Conservation (phyloP, 35 echinoderm and acorn worm species). For the Strongylocentrotus purpuratus region DNA sequence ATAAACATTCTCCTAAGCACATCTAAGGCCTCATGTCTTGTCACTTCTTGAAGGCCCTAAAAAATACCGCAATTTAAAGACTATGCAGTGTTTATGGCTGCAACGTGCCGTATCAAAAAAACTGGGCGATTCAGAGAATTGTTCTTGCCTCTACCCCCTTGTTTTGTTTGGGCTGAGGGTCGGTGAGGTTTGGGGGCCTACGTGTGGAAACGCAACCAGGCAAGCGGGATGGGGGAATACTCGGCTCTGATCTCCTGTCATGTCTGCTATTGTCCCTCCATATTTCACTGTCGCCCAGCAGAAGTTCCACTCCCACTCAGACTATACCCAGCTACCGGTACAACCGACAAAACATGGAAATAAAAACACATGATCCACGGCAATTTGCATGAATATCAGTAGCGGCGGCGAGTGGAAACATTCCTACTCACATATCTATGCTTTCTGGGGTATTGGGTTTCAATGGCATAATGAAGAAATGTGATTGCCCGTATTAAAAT, state of each 20-base stretch:
- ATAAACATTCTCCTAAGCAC: not conserved
- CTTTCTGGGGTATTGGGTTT: not conserved
- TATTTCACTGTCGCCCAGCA: slow-evolving; percentile 42
- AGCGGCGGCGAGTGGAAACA: not conserved
- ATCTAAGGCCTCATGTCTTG: not conserved
- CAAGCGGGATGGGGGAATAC: slow-evolving; percentile 22
- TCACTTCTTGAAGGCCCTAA: slow-evolving; percentile 1
- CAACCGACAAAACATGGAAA: not conserved
- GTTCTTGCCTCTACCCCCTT: not conserved
- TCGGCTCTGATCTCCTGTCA: slow-evolving; percentile 12
- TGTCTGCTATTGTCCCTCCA: slow-evolving; percentile 11
- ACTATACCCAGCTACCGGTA: not conserved
- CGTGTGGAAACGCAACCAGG: slow-evolving; percentile 19
- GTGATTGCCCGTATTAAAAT: not conserved
- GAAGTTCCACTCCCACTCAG: not conserved
- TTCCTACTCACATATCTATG: not conserved
- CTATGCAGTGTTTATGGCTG: not conserved
- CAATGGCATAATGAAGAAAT: slow-evolving; percentile 4
- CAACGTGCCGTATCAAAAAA: not conserved
- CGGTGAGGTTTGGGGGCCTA: slow-evolving; percentile 32
- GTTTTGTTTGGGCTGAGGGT: slow-evolving; percentile 13
- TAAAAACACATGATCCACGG: not conserved
- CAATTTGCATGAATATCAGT: slow-evolving; percentile 3
- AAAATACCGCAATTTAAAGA: not conserved
- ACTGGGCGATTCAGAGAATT: not conserved